phyloP scores from a whole-genome alignment of 2,797 vertebrate species.

The Sebastes aleutianus region DNA sequence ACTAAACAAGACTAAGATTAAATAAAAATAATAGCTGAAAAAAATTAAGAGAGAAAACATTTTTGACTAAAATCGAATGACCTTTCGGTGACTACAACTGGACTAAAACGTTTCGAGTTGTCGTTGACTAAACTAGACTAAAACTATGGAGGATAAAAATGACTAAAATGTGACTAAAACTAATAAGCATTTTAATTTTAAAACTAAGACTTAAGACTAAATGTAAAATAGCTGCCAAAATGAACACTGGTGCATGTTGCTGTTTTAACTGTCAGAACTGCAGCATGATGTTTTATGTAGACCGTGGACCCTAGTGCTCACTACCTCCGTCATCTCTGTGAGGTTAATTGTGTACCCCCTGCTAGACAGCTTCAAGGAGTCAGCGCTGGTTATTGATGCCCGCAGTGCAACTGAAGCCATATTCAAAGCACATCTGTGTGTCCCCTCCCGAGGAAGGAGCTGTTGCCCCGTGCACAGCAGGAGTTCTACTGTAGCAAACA shows the following conservation, averaged over 20 bases:
- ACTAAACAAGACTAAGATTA: too few species aligned
- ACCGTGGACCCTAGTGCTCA: background rate
- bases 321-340: background rate
- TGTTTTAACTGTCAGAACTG: background rate
- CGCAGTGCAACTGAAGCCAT: conserved; percentile 5
- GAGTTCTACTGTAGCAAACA: conserved; percentile 31
- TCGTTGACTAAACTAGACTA: too few species aligned
- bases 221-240: too few species aligned
- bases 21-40: too few species aligned
- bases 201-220: too few species aligned
- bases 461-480: conserved; percentile 29
- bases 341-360: conserved; percentile 5
- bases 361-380: conserved; percentile 1
- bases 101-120: too few species aligned
- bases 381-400: conserved; percentile 15
- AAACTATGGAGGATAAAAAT: too few species aligned
- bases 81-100: too few species aligned
- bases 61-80: too few species aligned
- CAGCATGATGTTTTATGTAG: background rate
- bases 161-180: too few species aligned
- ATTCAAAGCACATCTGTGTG: conserved; percentile 38
- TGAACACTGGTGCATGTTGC: background rate
- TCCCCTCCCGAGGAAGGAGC: background rate
- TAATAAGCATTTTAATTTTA: too few species aligned
- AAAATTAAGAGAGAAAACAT: too few species aligned